Conservation (phyloP, 2,113 vertebrate genomes). For the Pelusios castaneus region DNA sequence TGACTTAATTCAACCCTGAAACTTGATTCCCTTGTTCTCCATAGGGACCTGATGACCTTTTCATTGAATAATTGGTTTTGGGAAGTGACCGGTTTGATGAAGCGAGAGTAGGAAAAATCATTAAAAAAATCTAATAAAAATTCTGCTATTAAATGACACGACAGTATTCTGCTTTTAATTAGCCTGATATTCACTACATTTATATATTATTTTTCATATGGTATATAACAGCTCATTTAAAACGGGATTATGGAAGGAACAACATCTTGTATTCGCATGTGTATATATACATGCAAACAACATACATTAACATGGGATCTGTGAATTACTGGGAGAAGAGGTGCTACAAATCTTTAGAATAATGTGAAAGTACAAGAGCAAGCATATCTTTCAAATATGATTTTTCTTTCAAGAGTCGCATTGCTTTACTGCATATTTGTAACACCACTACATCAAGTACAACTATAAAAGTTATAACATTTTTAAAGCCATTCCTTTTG, state of each 20-base stretch:
- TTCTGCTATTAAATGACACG: neutral
- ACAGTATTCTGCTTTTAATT: constrained; percentile 24
- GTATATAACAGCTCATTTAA: neutral
- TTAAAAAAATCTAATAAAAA: neutral
- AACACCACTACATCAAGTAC: neutral
- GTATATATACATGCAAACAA: neutral
- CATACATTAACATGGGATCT: neutral
- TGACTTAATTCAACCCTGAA: constrained; percentile 61
- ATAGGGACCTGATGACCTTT: constrained; percentile 47
- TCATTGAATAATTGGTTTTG: constrained; percentile 34
- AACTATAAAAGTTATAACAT: constrained; percentile 20
- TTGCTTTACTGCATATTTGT: constrained; percentile 9
- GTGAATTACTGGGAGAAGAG: neutral
- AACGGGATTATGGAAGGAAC: constrained; percentile 1
- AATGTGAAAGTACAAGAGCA: neutral
- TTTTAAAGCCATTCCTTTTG: neutral
- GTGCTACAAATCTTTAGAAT: neutral
- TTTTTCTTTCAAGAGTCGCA: neutral
- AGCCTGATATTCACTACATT: constrained; percentile 1
- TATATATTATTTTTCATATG: constrained; percentile 1
- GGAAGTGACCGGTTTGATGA: constrained; percentile 39
- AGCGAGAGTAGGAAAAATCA: neutral
- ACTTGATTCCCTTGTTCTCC: constrained; percentile 53
- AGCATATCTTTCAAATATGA: neutral
- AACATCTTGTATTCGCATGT: neutral